These are phyloP conservation scores for Eubucco bourcierii DNA, from an alignment of 2,113 vertebrate genomes.

Conservation along the genomic window DNA sequence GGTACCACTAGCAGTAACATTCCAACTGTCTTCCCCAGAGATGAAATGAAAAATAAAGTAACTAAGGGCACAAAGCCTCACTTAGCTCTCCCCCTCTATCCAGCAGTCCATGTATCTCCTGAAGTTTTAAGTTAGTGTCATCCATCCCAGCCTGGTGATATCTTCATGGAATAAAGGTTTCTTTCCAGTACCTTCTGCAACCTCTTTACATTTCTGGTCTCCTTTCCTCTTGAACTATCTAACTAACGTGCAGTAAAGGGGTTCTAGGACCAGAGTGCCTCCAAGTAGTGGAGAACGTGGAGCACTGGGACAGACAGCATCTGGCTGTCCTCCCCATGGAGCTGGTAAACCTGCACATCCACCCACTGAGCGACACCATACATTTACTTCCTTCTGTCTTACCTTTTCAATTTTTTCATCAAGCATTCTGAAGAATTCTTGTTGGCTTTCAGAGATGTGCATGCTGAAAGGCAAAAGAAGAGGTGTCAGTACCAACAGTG, in stretches of 20 bases:
- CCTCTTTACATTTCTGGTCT: neutral
- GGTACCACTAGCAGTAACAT: neutral
- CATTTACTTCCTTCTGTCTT: neutral
- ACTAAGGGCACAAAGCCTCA: neutral
- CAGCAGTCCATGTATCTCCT: neutral
- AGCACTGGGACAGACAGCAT: neutral
- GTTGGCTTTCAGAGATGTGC: constrained; percentile 99
- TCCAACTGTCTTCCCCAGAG: neutral
- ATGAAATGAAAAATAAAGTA: neutral
- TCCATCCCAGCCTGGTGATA: neutral
- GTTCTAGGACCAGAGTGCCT: neutral
- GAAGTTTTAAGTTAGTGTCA: neutral
- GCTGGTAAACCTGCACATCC: neutral
- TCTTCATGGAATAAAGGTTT: neutral
- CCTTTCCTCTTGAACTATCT: neutral
- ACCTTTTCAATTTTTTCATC: constrained; percentile 99
- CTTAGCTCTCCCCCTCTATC: neutral
- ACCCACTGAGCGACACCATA: accelerated
- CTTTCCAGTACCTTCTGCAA: neutral
- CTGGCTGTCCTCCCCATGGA: neutral
- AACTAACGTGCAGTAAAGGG: neutral
- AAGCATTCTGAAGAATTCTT: constrained; percentile 99
- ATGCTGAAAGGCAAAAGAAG: constrained; percentile 82
- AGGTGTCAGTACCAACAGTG: neutral
- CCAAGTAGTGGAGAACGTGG: neutral